phyloP scores from a whole-genome alignment of 2,888 invertebrate genomes.

The Drosophila hamatofila region DNA sequence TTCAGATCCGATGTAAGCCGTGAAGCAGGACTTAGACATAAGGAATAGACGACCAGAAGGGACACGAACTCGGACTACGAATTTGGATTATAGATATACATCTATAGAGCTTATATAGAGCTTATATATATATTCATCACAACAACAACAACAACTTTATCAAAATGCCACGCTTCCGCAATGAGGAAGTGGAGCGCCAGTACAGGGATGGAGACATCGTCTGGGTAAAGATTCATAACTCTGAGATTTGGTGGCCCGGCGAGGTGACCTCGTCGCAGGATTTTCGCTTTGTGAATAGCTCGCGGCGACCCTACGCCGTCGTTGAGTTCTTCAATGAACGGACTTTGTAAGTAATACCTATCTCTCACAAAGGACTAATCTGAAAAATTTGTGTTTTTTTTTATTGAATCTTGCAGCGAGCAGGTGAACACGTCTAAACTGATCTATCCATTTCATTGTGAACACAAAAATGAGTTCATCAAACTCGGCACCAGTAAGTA shows the following conservation, averaged over 20 bases:
- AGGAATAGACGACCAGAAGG: conserved; percentile 13
- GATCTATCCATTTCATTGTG: conserved; percentile 92
- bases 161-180: conserved; percentile 69
- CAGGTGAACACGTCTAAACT: conserved; percentile 90
- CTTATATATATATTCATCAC: background rate
- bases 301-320: conserved; percentile 91
- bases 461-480: conserved; percentile 92
- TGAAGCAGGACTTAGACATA: conserved; percentile 19
- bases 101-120: background rate
- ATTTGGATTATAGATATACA: background rate
- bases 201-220: conserved; percentile 91
- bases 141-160: background rate
- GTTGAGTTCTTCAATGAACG: conserved; percentile 95
- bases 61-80: conserved; percentile 1
- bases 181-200: conserved; percentile 24
- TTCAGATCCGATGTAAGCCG: conserved; percentile 19
- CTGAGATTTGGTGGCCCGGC: conserved; percentile 93
- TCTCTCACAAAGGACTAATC: background rate
- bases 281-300: conserved; percentile 87
- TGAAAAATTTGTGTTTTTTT: background rate
- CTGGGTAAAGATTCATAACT: conserved; percentile 92
- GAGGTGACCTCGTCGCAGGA: conserved; percentile 90
- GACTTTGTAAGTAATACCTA: conserved; percentile 88
- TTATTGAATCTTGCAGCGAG: conserved; percentile 87
- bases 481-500: conserved; percentile 91